Base-by-base conservation (phyloP, 2,888 invertebrate species). In the Tanypteryx hageni region DNA sequence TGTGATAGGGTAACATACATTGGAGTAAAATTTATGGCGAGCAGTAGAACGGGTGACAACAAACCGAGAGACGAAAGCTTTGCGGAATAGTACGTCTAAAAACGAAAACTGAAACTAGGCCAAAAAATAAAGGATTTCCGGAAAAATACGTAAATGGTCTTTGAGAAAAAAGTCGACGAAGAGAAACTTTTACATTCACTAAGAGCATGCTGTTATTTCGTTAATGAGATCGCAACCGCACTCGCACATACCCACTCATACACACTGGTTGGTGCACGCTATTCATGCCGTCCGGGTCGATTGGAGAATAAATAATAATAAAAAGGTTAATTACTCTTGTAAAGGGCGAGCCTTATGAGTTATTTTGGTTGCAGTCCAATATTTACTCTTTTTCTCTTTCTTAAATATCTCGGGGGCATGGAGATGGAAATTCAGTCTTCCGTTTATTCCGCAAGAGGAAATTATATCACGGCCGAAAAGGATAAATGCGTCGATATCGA, bases 31-130 rank as follows among this genome's bases (percentile, higher is more conserved):
- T 76, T 27, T 76, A 27, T 27, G 22, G 22, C 22, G 27, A 22
- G 68, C 68, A 68, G 22, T n/a, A 9, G 44, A 9, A 76, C 27
- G 76, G 27, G 76, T 13, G 11, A 76, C 76, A 76, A 76, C 27
- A 76, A 27, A 13, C 22, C 13, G 22, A 27, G 76, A 27, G 27
- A 13, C 11, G 22, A 76, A 27, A 27, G 76, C 22, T 10, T 22
- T 44, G 44, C 44, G 27, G 22, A 76, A 76, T 27, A 22, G 76
- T 27, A 27, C 22, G 76, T 76, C 13, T 76, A 27, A 44, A n/a
- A 76, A 76, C 76, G 76, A 27, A 27, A 76, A 76, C 27, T n/a
- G 76, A 76, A 76, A 76, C 76, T 76, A 76, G 76, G 76, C 76
- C 76, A 76, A 27, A 68, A 76, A 27, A 76, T 76, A 76, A 76